These are phyloP conservation scores for Parnassius apollo DNA, from an alignment of 2,888 invertebrate species.

Conservation along the genomic window DNA sequence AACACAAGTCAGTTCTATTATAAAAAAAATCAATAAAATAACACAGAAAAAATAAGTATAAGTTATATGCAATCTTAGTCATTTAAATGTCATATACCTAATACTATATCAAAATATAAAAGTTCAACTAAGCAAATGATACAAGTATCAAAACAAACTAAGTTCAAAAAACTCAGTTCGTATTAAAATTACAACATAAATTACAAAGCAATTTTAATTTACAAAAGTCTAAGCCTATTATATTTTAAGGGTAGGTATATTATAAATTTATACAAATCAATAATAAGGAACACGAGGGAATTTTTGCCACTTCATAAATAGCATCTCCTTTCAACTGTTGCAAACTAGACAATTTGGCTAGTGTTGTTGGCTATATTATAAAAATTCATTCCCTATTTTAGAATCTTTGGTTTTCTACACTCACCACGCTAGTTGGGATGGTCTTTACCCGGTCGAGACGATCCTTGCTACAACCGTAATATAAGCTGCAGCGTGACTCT, in stretches of 20 bases:
- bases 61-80: constrained; percentile 36
- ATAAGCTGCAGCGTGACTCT: too few species aligned
- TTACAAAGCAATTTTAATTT: constrained; percentile 23
- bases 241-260: background rate
- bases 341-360: constrained; percentile 84
- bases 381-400: too few species aligned
- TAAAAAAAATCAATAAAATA: constrained; percentile 15
- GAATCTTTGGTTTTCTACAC: too few species aligned
- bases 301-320: constrained; percentile 49
- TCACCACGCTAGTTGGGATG: too few species aligned
- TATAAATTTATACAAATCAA: constrained; percentile 5
- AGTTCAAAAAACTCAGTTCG: constrained; percentile 54
- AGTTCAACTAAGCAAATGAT: constrained; percentile 49
- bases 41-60: constrained; percentile 31
- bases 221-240: constrained; percentile 13
- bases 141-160: constrained; percentile 59
- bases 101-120: constrained; percentile 54
- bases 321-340: constrained; percentile 80
- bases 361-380: constrained; percentile 44
- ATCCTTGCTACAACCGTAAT: too few species aligned
- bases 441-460: too few species aligned
- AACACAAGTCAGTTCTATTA: constrained; percentile 23
- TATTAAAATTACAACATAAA: constrained; percentile 34
- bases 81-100: constrained; percentile 38
- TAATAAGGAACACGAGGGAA: constrained; percentile 5